phyloP scores from a whole-genome alignment of 2,888 invertebrate species.

The Dioctria linearis region DNA sequence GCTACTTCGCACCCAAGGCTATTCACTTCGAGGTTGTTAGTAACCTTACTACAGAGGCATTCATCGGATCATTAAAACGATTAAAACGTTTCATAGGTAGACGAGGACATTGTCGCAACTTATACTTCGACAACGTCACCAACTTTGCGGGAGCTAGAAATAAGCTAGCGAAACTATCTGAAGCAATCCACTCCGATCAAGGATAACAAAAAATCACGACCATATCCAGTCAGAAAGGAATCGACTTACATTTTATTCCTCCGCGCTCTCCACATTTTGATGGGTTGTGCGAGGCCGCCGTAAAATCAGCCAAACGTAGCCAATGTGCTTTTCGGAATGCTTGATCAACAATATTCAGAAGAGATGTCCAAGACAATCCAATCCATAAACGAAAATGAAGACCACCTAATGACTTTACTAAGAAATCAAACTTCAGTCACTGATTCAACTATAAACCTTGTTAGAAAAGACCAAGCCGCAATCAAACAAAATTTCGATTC shows the following conservation, averaged over 20 bases:
- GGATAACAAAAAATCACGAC: not conserved
- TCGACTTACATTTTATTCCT: conserved; percentile 42
- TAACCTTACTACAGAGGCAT: conserved; percentile 54
- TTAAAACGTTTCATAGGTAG: conserved; percentile 54
- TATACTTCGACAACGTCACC: conserved; percentile 49
- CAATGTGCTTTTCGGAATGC: no score
- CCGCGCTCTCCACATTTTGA: conserved; percentile 33
- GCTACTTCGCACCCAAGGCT: no score
- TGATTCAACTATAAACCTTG: no score
- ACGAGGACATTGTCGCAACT: conserved; percentile 21
- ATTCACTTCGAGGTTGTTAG: no score
- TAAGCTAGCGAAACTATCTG: not conserved
- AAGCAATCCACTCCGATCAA: not conserved
- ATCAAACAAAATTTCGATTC: no score
- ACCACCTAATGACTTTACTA: no score
- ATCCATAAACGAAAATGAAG: no score
- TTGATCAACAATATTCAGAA: no score
- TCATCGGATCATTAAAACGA: conserved; percentile 55
- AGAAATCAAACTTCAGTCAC: no score
- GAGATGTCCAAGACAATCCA: no score
- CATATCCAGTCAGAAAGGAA: not conserved
- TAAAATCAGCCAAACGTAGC: conserved; percentile 51
- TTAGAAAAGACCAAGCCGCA: no score
- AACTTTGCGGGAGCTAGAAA: conserved; percentile 51
- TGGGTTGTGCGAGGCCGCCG: conserved; percentile 49